phyloP scores from a whole-genome alignment of 2,888 invertebrate genomes.

The Harpagoxenus sublaevis region DNA sequence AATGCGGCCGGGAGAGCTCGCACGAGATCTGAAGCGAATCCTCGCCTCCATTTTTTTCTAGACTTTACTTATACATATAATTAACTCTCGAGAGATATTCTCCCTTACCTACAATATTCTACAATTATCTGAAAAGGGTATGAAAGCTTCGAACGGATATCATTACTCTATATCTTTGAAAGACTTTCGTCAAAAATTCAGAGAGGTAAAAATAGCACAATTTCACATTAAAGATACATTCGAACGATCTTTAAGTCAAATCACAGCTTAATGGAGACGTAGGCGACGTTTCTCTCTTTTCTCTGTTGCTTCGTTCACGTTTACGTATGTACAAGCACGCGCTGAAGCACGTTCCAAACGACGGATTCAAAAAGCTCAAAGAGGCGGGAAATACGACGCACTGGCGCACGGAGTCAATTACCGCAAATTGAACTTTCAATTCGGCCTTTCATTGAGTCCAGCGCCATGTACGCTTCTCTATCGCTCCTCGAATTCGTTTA shows the following conservation, averaged over 20 bases:
- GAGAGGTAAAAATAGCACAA: background rate
- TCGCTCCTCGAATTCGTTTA: constrained; percentile 40
- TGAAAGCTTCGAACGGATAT: background rate
- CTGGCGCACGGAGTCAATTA: constrained; percentile 73
- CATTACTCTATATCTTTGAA: background rate
- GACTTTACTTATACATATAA: background rate
- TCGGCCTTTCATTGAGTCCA: constrained; percentile 51
- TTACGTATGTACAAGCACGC: background rate
- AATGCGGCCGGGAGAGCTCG: background rate
- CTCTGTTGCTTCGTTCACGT: background rate
- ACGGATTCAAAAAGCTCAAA: constrained; percentile 31
- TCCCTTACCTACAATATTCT: background rate
- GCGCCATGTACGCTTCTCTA: constrained; percentile 3
- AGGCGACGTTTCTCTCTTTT: background rate
- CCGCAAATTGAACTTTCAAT: constrained; percentile 74
- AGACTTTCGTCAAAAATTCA: background rate
- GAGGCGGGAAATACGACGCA: constrained; percentile 28
- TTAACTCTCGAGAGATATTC: constrained; percentile 3
- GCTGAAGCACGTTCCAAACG: background rate
- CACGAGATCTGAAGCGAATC: constrained; percentile 3
- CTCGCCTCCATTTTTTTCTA: background rate
- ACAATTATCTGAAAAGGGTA: background rate
- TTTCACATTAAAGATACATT: background rate
- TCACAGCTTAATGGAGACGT: background rate
- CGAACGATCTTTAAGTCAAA: background rate